Evolutionary conservation across 2,888 invertebrate genomes (phyloP).

Genomic region (Eupithecia insigniata): DNA sequence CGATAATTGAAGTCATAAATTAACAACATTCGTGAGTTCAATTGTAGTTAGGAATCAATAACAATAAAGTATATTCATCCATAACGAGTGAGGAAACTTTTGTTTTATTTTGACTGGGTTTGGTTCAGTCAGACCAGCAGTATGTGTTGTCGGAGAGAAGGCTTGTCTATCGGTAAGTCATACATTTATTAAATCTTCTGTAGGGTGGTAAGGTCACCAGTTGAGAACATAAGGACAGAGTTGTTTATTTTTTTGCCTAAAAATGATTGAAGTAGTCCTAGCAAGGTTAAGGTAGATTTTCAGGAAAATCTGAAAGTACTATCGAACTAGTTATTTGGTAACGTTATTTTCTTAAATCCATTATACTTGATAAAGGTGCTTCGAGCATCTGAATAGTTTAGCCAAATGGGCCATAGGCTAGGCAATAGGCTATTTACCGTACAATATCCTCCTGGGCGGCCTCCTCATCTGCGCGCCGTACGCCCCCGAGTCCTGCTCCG

Average conservation of each 20-base stretch:
- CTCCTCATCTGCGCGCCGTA: slow-evolving; percentile 74
- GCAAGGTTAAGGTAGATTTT: not conserved
- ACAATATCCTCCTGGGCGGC: slow-evolving; percentile 76
- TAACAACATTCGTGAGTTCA: too few relatives aligned
- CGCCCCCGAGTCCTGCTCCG: slow-evolving; percentile 83
- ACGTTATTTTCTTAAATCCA: not conserved
- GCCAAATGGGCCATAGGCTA: not conserved
- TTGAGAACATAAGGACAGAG: not conserved
- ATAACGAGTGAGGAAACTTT: not conserved
- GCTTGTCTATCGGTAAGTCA: not conserved
- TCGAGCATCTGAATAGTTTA: not conserved
- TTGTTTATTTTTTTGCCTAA: not conserved
- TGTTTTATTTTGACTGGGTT: not conserved
- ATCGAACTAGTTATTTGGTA: too few relatives aligned
- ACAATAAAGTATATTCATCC: not conserved
- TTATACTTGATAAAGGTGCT: not conserved
- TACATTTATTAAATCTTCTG: not conserved
- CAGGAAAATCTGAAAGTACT: too few relatives aligned
- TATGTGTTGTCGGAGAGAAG: not conserved
- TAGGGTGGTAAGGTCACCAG: not conserved
- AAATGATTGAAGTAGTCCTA: not conserved
- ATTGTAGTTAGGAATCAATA: not conserved
- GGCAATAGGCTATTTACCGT: slow-evolving; percentile 58
- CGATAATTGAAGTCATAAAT: not conserved
- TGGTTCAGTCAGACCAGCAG: not conserved